Evolutionary conservation across 1,140 invertebrate species (phyloP), one percentile per base, ranked within the genome.

Genomic region (Drosophila melanica): DNA sequence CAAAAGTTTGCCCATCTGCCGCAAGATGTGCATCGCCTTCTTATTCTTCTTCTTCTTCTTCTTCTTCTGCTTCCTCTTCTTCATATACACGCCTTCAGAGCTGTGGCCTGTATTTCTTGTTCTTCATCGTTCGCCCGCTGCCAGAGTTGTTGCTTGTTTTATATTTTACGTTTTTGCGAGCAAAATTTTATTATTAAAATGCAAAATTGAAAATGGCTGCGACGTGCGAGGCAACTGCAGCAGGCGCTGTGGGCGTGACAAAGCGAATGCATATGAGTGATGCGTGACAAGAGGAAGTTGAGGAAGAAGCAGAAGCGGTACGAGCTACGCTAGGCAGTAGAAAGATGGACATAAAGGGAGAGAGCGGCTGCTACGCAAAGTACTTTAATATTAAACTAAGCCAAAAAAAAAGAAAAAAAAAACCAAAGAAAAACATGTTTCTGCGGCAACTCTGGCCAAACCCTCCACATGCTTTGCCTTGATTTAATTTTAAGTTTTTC

Each of bases 101-200:
- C 23, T 58, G 39, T 63, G 33, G 33, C 33, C 33, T 35, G 5
- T 27, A 27, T 7, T 53, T 54, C 45, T 65, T 47, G 47, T 51
- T 42, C 27, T 37, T 16, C 45, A 20, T 23, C n/a, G 27, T 27
- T 27, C 27, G 27, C 27, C 27, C 27, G 33, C 33, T 37, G 14
- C 50, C 50, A 35, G 50, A 35, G 50, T 30, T 53, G 33, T 58
- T 48, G 45, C 35, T 23, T 71, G 39, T 66, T 75, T 69, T 50
- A 30, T 41, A 74, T 72, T 80, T 70, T 86, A 55, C 70, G 64
- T 70, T 77, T 66, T 48, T 63, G 48, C 64, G 33, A 35, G 72
- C 82, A 89, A 82, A 89, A 87, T 87, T 87, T 82, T 87, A 87
- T 89, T 87, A 87, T 87, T 87, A 87, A 87, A 87, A 87, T 87